Evolutionary conservation across 1,140 invertebrate genomes (phyloP), one percentile per base, ranked within the genome.

Genomic region (Drosophila auraria): DNA sequence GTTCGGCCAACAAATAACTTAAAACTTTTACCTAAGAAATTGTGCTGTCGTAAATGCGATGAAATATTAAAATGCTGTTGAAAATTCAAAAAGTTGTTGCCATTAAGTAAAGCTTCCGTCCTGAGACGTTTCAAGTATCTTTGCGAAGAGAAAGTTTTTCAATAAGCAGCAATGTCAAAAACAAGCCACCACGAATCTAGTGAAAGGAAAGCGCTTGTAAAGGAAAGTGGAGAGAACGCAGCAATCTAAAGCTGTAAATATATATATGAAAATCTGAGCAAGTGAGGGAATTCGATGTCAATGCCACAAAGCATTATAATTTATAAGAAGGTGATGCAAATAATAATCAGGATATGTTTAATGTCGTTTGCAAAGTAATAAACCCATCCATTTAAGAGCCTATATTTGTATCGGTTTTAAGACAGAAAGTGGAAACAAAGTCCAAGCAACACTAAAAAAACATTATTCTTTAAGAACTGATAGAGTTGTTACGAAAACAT

Each of bases 161-260:
- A 87, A 86, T 86, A 79, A 87, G 66, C 65, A n/a, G 23, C 40
- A 53, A 56, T 82, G 75, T 72, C 70, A 79, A 69, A 82, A 87
- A 61, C 80, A 80, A 83, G 42, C 47, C 40, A 58, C 61, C 9
- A 36, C 8, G 40, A 51, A 44, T 20, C n/a, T 36, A 60, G 23
- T 51, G 17, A 61, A 42, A 44, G 49, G 44, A n/a, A 51, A 47
- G 51, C 23, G 30, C 42, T 61, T 38, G 11, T 44, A n/a, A 36
- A 17, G 33, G 5, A 23, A 54, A 33, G 45, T 40, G 15, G 66
- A 45, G 44, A 33, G 12, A 64, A 76, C 64, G 45, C 11, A 23
- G 17, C 6, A 51, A 61, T 36, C 65, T 44, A 33, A 49, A 66
- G 63, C 44, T 66, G 40, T 20, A 42, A 56, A 53, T 54, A 47